Base-by-base conservation (phyloP, 2,797 vertebrate genomes). In the Xerus rutilus region DNA sequence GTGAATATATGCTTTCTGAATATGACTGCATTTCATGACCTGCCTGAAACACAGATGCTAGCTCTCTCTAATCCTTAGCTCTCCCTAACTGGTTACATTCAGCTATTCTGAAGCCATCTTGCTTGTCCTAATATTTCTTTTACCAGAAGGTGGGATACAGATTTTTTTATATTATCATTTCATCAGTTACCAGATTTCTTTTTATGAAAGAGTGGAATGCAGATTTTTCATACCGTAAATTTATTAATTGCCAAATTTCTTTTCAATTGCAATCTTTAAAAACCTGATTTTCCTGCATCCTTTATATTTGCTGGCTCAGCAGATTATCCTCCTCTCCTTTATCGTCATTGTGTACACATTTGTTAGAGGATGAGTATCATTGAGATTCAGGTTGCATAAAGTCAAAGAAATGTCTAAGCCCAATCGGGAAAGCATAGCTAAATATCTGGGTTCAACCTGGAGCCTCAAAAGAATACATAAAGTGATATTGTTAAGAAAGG, bases 331-430 rank as follows among this genome's bases (percentile, higher is more conserved):
- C 32, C 54, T 91, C 47, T 69, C 47, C 96, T 97, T 96, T 93
- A 88, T 89, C 97, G 94, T 96, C 83, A 92, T 64, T 95, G 28
- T 94, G 95, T 96, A 96, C 93, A 95, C 1, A 65, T 81, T 89
- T 77, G 1, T 91, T 78, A 76, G n/a, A 91, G 54, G 92, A 78
- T 65, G 52, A 81, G 30, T 23, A 47, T 85, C 43, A 49, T 93
- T 97, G 81, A 90, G 35, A 81, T 96, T 97, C 47, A 17, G 0
- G 32, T 45, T 43, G 59, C 89, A 82, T 0, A 83, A 3, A 89
- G 23, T 76, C 30, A 52, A 94, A 96, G 62, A 96, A 97, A 93
- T 15, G 62, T 64, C 59, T 79, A 79, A 94, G 87, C 15, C 7
- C 79, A 81, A 96, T 91, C 54, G 45, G 43, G 54, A 89, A 5